These are phyloP conservation scores for Agrypnia vestita DNA, from an alignment of 1,140 invertebrate genomes.

Conservation along the genomic window DNA sequence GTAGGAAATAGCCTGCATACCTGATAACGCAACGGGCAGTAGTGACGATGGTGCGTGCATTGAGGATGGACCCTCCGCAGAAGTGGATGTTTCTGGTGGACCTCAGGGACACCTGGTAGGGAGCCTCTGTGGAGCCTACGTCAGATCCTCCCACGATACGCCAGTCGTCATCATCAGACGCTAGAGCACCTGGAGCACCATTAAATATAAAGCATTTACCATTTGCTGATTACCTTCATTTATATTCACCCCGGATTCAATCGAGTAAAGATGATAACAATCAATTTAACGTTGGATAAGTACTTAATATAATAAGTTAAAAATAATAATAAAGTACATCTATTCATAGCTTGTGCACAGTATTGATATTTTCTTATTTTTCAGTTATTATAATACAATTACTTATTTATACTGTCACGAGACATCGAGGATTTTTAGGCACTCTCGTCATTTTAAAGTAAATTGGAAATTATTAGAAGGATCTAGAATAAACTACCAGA, in stretches of 20 bases:
- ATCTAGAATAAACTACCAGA: too few relatives aligned
- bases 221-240: too few relatives aligned
- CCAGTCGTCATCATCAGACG: constrained; percentile 36
- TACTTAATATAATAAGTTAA: background rate
- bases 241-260: background rate
- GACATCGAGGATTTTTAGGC: too few relatives aligned
- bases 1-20: constrained; percentile 61
- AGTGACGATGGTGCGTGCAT: constrained; percentile 69
- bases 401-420: too few relatives aligned
- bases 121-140: constrained; percentile 66
- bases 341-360: too few relatives aligned
- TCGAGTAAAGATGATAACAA: background rate
- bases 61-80: constrained; percentile 73
- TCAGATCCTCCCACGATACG: constrained; percentile 69
- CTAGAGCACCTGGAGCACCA: constrained; percentile 15
- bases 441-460: too few relatives aligned
- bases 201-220: too few relatives aligned
- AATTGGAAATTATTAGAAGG: too few relatives aligned
- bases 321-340: too few relatives aligned
- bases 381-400: too few relatives aligned
- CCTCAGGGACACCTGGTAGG: constrained; percentile 69
- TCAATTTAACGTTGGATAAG: background rate
- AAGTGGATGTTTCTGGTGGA: constrained; percentile 66
- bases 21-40: constrained; percentile 72
- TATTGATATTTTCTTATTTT: too few relatives aligned